Conservation (phyloP, 2,888 invertebrate species). For the Metopia argyrocephala region DNA sequence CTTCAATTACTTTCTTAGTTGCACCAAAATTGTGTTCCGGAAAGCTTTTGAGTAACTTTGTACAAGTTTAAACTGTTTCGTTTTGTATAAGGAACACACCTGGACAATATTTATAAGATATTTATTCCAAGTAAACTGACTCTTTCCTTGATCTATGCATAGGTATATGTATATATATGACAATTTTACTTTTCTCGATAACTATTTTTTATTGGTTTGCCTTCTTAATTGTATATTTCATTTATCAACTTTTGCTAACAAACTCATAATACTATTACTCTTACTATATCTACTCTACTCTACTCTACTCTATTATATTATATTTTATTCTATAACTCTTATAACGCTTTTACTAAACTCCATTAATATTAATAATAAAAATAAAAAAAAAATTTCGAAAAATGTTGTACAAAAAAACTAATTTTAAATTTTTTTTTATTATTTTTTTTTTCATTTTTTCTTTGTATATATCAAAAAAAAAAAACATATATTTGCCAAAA, state of each 20-base stretch:
- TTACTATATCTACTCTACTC: not conserved
- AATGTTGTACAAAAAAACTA: conserved; percentile 53
- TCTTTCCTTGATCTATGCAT: too few species aligned
- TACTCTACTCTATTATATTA: conserved; percentile 4
- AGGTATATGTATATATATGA: too few species aligned
- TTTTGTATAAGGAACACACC: too few species aligned
- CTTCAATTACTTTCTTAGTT: too few species aligned
- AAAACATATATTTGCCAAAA: conserved; percentile 25
- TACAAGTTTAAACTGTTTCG: too few species aligned
- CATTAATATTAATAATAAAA: conserved; percentile 30
- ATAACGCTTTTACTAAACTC: conserved; percentile 54
- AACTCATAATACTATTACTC: conserved; percentile 25
- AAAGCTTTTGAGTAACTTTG: too few species aligned
- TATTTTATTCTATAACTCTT: conserved; percentile 5
- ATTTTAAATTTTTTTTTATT: conserved; percentile 45
- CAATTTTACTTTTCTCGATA: too few species aligned
- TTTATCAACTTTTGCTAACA: conserved; percentile 9
- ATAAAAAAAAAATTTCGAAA: conserved; percentile 19
- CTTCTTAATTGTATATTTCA: too few species aligned
- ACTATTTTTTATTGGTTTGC: too few species aligned
- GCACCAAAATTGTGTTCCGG: too few species aligned
- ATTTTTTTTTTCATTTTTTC: conserved; percentile 55
- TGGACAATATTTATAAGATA: too few species aligned
- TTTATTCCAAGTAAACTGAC: too few species aligned
- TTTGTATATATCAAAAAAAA: conserved; percentile 62